Conservation (phyloP, 2,113 vertebrate species). For the Peromyscus leucopus region DNA sequence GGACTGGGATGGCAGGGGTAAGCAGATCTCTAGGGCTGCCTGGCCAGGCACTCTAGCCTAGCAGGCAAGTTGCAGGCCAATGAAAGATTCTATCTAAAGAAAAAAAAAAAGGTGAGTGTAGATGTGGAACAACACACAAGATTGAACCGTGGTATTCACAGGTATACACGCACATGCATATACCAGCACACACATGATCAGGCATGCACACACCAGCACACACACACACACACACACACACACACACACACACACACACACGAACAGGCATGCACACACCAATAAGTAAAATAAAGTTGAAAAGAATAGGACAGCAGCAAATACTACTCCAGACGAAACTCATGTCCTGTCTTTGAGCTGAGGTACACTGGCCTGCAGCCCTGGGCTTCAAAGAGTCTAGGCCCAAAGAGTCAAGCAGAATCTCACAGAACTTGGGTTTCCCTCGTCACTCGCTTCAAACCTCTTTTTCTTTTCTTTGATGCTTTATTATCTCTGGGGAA, state of each 20-base stretch:
- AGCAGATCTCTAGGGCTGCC: too few relatives aligned
- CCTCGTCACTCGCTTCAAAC: neutral
- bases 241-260: too few relatives aligned
- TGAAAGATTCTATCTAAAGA: neutral
- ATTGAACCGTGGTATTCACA: neutral
- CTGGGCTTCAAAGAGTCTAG: neutral
- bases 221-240: neutral
- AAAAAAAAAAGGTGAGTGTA: neutral
- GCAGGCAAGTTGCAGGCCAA: neutral
- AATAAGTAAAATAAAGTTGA: neutral
- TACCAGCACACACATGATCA: too few relatives aligned
- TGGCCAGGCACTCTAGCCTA: neutral
- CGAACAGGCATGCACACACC: neutral
- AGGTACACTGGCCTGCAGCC: neutral
- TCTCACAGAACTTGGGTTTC: slow-evolving; percentile 23
- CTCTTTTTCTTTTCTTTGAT: slow-evolving; percentile 40
- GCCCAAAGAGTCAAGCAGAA: neutral
- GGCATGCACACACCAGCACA: neutral
- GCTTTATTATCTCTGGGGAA: neutral
- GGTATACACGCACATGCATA: neutral
- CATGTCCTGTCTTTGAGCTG: neutral
- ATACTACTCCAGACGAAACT: neutral
- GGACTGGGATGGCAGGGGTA: too few relatives aligned
- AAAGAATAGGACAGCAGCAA: neutral
- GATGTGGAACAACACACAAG: too few relatives aligned